These are phyloP conservation scores for Poecilobothrus nobilitatus DNA, from an alignment of 2,888 invertebrate genomes.

Conservation along the genomic window DNA sequence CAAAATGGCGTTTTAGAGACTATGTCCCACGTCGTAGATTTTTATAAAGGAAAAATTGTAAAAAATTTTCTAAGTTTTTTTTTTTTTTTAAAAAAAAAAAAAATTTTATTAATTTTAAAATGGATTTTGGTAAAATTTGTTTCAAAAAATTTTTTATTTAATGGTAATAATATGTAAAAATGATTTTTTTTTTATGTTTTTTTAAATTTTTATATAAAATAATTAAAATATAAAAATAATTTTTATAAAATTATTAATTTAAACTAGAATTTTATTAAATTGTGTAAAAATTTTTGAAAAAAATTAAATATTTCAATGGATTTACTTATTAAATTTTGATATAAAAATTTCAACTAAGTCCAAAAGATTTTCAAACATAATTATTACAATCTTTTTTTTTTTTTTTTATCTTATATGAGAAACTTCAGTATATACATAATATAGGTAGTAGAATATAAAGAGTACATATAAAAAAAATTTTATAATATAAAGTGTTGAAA, in stretches of 20 bases:
- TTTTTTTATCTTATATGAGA: no score
- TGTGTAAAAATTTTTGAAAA: neutral
- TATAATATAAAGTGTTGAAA: neutral
- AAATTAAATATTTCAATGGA: neutral
- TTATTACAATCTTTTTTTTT: neutral
- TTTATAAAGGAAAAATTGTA: neutral
- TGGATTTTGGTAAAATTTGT: neutral
- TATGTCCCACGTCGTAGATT: constrained; percentile 52
- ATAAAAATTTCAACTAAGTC: neutral
- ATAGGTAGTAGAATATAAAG: no score
- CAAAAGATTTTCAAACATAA: no score
- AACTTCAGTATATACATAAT: no score
- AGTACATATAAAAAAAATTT: no score
- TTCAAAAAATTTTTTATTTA: neutral
- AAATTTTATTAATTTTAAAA: neutral
- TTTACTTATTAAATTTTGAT: neutral
- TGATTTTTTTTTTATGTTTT: neutral
- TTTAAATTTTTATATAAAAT: neutral
- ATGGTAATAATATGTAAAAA: neutral
- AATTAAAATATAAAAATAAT: neutral
- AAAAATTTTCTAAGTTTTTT: neutral
- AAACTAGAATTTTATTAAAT: neutral
- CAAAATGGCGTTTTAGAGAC: constrained; percentile 67
- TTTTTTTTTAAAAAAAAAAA: constrained; percentile 5
- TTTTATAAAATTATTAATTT: neutral